Evolutionary conservation across 2,113 vertebrate species (phyloP).

Genomic region (Cheilinus undulatus): DNA sequence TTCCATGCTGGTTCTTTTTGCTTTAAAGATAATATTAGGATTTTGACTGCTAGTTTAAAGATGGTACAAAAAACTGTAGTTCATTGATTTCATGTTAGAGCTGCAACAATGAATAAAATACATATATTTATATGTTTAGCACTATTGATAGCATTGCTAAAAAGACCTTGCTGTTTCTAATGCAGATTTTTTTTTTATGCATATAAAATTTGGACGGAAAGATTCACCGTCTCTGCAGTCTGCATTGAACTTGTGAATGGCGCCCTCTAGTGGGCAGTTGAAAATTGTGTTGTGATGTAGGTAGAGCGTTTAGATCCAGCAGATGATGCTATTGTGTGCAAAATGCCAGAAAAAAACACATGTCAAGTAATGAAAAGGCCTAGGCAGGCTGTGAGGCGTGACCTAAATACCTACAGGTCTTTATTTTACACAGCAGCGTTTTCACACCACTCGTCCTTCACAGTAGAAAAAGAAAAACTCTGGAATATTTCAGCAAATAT

Average conservation of each 20-base stretch:
- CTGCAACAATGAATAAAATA: neutral
- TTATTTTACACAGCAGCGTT: neutral
- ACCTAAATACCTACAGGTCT: neutral
- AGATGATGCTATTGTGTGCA: conserved; percentile 47
- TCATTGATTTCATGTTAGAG: neutral
- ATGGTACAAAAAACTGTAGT: no score
- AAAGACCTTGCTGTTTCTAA: no score
- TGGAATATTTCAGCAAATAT: no score
- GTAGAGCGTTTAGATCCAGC: conserved; percentile 2
- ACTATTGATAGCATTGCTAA: neutral
- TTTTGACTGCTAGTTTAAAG: no score
- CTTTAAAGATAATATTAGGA: no score
- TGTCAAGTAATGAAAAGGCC: neutral
- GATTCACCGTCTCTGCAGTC: conserved; percentile 6
- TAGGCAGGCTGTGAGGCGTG: neutral
- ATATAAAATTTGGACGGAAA: neutral
- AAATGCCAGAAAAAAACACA: conserved; percentile 38
- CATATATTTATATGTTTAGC: neutral
- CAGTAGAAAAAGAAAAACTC: no score
- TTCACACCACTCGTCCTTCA: neutral
- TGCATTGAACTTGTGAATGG: conserved; percentile 16
- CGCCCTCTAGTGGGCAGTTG: conserved; percentile 63
- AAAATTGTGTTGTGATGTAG: conserved; percentile 5
- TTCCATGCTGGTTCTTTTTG: no score
- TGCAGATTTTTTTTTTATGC: no score